Evolutionary conservation across 2,888 invertebrate genomes (phyloP), one percentile per base, ranked within the genome.

Genomic region (Linnaemya vulpina): DNA sequence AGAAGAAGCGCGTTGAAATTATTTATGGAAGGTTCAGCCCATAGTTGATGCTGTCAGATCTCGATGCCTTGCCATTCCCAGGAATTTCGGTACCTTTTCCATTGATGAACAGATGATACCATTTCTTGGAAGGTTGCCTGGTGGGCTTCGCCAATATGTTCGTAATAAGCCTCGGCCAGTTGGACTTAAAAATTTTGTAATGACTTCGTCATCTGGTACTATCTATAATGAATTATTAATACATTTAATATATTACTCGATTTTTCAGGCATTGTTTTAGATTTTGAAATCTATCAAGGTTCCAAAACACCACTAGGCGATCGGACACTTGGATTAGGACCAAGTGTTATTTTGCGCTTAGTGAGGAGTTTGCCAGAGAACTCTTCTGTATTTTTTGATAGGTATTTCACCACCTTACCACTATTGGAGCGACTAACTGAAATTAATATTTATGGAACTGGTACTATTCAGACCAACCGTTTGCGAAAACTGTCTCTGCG

Each of bases 111-210:
- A 58, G n/a, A 58, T 58, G 58, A 58, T 58, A n/a, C 35, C 10
- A 9, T 58, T 58, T 8, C 58, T 58, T 58, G 35, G 88, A 49
- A 83, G 75, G 75, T 88, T 63, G 83, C 74, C 81, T 4, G 75
- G 49, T 35, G 46, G 74, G 15, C 55, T n/a, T n/a, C n/a, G n/a
- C n/a, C n/a, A n/a, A n/a, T n/a, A n/a, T n/a, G 89, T 90, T 7
- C 87, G 87, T 76, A 89, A 88, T 76, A 90, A 90, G 82, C 91
- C 90, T 8, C 83, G 88, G n/a, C 88, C 89, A 22, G 87, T 85
- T 40, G 90, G 90, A 1, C 80, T 91, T 15, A 91, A 91, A 87
- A 90, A 90, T 76, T 91, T 89, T 84, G 89, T 91, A 9, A 62
- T 90, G 2, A 90, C 91, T 25, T 86, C 87, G 30, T 88, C 46